Base-by-base conservation (phyloP, 1,140 invertebrate genomes). In the Maniola jurtina region DNA sequence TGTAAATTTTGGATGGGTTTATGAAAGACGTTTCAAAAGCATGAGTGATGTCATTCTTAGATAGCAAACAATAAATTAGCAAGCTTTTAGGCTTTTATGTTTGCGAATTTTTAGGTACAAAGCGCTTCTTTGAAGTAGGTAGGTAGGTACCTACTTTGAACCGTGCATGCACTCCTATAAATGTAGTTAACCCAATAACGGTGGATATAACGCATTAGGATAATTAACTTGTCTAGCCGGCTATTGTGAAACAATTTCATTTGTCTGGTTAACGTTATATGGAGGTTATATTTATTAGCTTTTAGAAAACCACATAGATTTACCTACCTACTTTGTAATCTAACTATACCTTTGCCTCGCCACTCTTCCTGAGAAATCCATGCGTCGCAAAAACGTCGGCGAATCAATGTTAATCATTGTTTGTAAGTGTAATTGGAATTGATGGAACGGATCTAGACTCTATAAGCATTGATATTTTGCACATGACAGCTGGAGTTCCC, bases 391-490 rank as follows among this genome's bases (percentile, higher is more conserved):
- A 50, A 50, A 16, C n/a, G 14, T 16, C 2, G 33, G 6, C 11
- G 33, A 55, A 55, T 55, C 52, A 33, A 55, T 55, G 52, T 55
- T 25, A 55, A 11, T 9, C 33, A 55, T 8, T 50, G 48, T 55
- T 55, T 34, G 16, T 25, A 55, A 13, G 4, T 34, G 34, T 6
- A 4, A 8, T 1, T 11, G 8, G 16, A 7, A 25, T 47, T n/a
- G n/a, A n/a, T n/a, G n/a, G n/a, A n/a, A n/a, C n/a, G 11, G 11
- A 47, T 47, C 45, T 47, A 47, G 5, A 38, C 36, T 38, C n/a
- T n/a, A n/a, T n/a, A n/a, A n/a, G n/a, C n/a, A n/a, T n/a, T n/a
- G n/a, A n/a, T n/a, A n/a, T n/a, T n/a, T n/a, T n/a, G n/a, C n/a
- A n/a, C n/a, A n/a, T n/a, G n/a, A n/a, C n/a, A n/a, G n/a, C n/a